Percentiles rank a stretch among this genome's conserved stretches.
These are phyloP conservation scores for Tiliacea aurago DNA, from an alignment of 2,888 invertebrate species.

Conservation along the genomic window DNA sequence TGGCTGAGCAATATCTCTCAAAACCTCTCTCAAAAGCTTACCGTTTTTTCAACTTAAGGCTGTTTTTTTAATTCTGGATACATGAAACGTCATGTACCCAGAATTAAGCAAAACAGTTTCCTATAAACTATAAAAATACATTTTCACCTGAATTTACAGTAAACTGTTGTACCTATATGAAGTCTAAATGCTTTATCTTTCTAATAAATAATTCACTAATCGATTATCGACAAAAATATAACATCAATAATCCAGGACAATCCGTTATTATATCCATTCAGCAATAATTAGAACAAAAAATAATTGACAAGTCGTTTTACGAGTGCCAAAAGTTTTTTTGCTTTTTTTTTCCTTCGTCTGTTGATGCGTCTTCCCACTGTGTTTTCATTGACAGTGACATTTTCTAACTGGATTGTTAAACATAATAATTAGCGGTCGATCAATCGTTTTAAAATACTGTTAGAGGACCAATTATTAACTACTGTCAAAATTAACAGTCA, in stretches of 20 bases:
- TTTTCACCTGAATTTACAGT: background rate
- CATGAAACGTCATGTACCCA: too few relatives aligned
- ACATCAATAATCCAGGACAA: slow-evolving; percentile 58
- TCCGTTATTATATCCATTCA: slow-evolving; percentile 68
- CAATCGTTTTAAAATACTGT: slow-evolving; percentile 65
- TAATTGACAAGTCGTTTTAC: slow-evolving; percentile 68
- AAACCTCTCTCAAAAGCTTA: background rate
- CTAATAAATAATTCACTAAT: slow-evolving; percentile 6
- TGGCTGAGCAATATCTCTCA: too few relatives aligned
- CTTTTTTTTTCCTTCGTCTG: slow-evolving; percentile 55
- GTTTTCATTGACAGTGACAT: slow-evolving; percentile 81
- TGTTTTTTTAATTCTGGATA: background rate
- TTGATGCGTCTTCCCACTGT: slow-evolving; percentile 68
- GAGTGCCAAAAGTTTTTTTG: slow-evolving; percentile 61
- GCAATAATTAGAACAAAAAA: slow-evolving; percentile 60
- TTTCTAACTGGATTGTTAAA: slow-evolving; percentile 83
- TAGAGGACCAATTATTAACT: slow-evolving; percentile 56
- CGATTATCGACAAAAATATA: slow-evolving; percentile 28
- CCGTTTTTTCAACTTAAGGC: background rate
- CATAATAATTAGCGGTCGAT: slow-evolving; percentile 78
- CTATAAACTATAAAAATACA: too few relatives aligned
- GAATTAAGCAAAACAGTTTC: too few relatives aligned
- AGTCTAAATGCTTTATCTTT: background rate
- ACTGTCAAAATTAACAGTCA: slow-evolving; percentile 50
- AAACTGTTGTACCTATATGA: background rate